Evolutionary conservation across 2,797 vertebrate genomes (phyloP).

Genomic region (Premnoplex brunnescens): DNA sequence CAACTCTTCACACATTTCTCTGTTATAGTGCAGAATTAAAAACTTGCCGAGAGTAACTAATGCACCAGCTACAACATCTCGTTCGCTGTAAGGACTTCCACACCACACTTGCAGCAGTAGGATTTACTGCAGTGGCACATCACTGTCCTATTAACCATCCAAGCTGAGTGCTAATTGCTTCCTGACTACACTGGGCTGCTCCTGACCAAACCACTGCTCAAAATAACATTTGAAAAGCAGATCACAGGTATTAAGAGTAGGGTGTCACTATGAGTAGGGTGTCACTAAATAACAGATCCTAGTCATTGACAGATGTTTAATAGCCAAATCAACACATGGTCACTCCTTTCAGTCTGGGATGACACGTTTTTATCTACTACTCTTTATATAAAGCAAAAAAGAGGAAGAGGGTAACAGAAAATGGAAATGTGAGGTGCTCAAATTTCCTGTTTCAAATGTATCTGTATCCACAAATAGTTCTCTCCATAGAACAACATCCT

Average conservation of each 20-base stretch:
- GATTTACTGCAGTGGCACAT: not conserved
- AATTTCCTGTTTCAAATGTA: constrained; percentile 16
- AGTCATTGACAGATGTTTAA: not conserved
- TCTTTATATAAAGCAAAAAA: not conserved
- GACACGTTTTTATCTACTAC: not conserved
- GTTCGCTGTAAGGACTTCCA: not conserved
- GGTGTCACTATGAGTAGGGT: not conserved
- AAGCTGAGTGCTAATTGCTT: not conserved
- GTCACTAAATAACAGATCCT: not conserved
- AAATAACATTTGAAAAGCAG: not conserved
- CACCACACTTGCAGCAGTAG: not conserved
- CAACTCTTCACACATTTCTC: not conserved
- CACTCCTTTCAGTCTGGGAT: not conserved
- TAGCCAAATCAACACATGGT: not conserved
- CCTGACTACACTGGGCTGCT: not conserved
- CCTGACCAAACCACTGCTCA: not conserved
- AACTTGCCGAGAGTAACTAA: not conserved
- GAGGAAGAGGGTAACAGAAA: not conserved
- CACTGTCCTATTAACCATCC: not conserved
- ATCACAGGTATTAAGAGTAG: rapidly evolving
- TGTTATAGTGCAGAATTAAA: not conserved
- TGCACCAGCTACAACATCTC: not conserved
- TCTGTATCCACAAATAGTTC: not conserved
- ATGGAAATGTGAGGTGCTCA: not conserved
- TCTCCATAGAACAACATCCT: constrained; percentile 35